A percentile compares a stretch with the other conserved stretches of the same genome.
phyloP scores from a whole-genome alignment of 2,888 invertebrate species.

The Gryllus longicercus region DNA sequence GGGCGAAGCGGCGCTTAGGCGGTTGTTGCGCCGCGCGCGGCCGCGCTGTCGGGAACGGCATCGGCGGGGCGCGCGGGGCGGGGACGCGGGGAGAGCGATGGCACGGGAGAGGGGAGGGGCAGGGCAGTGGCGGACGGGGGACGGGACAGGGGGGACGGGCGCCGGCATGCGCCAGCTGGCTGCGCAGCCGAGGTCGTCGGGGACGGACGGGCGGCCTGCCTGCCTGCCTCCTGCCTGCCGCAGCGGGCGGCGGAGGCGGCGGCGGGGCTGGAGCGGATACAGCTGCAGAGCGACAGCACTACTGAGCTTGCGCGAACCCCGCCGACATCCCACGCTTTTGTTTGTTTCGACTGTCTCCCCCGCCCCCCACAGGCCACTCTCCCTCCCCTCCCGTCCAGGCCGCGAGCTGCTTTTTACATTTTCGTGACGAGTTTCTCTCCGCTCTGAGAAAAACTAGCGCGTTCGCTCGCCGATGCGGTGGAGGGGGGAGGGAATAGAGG shows the following conservation, averaged over 20 bases:
- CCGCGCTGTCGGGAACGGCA: background rate
- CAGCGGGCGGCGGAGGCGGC: background rate
- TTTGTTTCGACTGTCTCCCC: constrained; percentile 17
- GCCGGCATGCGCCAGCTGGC: constrained; percentile 17
- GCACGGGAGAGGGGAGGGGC: background rate
- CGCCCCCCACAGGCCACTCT: background rate
- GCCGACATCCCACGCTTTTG: constrained; percentile 2
- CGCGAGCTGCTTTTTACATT: background rate
- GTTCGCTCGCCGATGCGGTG: background rate
- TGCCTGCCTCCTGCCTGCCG: background rate
- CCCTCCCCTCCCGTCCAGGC: background rate
- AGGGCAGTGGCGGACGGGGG: background rate
- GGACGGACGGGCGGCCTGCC: background rate
- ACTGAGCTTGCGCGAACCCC: background rate
- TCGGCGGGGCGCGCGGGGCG: background rate
- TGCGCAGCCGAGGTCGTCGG: constrained; percentile 7
- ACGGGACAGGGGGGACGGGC: background rate
- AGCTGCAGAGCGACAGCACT: constrained; percentile 6
- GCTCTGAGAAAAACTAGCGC: constrained; percentile 17
- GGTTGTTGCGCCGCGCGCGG: background rate
- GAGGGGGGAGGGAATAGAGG: constrained; percentile 9
- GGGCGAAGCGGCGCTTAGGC: background rate
- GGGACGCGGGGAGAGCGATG: background rate
- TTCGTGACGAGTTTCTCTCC: constrained; percentile 10
- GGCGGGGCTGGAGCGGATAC: background rate